Base-by-base conservation (phyloP, 1,140 invertebrate genomes). In the Calosoma granatense region DNA sequence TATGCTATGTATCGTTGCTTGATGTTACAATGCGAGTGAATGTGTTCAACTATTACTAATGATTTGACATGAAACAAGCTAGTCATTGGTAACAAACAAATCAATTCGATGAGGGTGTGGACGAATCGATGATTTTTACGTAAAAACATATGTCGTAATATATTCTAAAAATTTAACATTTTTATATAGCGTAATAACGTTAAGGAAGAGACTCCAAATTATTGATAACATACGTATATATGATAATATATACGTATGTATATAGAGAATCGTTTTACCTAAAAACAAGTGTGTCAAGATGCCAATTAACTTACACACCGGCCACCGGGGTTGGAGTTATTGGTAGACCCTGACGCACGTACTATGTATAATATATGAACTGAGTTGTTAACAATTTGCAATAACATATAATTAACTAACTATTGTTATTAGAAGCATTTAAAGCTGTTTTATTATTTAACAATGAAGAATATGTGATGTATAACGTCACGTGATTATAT, bases 321-420 rank as follows among this genome's bases (percentile, higher is more conserved):
- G 3, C 26, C n/a, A n/a, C n/a, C n/a, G n/a, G n/a, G n/a, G n/a
- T n/a, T n/a, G n/a, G n/a, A n/a, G n/a, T n/a, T n/a, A n/a, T n/a
- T n/a, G n/a, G n/a, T n/a, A n/a, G n/a, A n/a, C n/a, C n/a, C n/a
- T n/a, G n/a, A n/a, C n/a, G n/a, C n/a, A n/a, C n/a, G n/a, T n/a
- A n/a, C n/a, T n/a, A 30, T 14, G 26, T 30, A 30, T 30, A 30
- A 30, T 30, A n/a, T 30, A 30, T 6, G 26, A 30, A 30, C 26
- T 47, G 17, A 47, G 17, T 47, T 47, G 41, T 47, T 47, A 47
- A 47, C 41, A 47, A 17, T 47, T 47, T 47, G 41, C 41, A 47
- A 47, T 47, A 47, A 47, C 41, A n/a, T 36, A n/a, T 36, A n/a
- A 9, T 36, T 9, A 36, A 36, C 6, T n/a, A 36, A 36, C n/a